Evolutionary conservation across 2,113 vertebrate species (phyloP), one percentile per base, ranked within the genome.

Genomic region (Albula goreensis): DNA sequence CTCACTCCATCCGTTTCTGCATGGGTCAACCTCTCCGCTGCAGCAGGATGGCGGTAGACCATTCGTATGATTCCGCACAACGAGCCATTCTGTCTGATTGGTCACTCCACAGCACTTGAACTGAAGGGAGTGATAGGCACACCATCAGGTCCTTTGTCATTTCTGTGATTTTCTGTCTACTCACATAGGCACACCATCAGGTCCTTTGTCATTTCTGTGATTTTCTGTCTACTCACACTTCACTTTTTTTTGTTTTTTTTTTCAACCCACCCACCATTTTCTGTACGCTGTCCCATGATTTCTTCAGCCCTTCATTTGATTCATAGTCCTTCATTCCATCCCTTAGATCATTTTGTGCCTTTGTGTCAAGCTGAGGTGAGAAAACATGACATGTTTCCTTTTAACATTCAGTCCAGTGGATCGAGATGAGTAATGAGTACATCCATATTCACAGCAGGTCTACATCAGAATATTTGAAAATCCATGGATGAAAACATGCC

Each of bases 31-130:
- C 80, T 85, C 77, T 88, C 86, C 4, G 89, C 85, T 3, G 93
- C 96, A 97, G 92, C 96, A 97, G 85, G 96, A 96, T 0, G 85
- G 63, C 0, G 96, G 96, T 81, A 94, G 91, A 10, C n/a, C n/a
- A 66, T 92, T 92, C 50, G 94, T 91, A 78, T 92, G 92, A 52
- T 94, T 91, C 78, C 89, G 79, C 12, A 95, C 89, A 0, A 89
- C 87, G 79, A 93, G 90, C 96, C 96, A 97, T 92, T 97, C 96
- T 0, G 91, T 94, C 85, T 94, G 92, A 84, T 95, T 94, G 5
- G 92, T 93, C n/a, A 96, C 96, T 0, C 96, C 96, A 48, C 96
- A 97, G 89, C 96, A 97, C 87, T 96, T 96, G 87, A 97, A 96
- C 96, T 97, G 88, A 31, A 66, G 79, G 85, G 9, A 0, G 52